Percentiles rank a stretch among this genome's conserved stretches.
Conservation (phyloP, 2,888 invertebrate species). For the Cryptus armator region DNA sequence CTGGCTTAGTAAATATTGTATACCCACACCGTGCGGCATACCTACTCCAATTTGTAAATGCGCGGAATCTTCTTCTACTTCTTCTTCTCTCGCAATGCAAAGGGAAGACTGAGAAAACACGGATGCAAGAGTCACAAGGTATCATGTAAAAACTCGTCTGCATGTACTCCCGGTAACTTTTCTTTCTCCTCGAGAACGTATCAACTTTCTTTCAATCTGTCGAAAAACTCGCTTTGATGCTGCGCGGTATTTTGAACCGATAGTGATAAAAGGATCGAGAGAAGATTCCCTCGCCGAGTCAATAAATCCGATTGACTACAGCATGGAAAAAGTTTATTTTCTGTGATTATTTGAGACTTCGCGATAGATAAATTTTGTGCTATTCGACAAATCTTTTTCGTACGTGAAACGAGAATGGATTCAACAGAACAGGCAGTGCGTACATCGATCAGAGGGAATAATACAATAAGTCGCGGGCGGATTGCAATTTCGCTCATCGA, state of each 20-base stretch:
- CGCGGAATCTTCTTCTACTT: constrained; percentile 12
- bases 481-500: neutral
- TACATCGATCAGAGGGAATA: too few species aligned
- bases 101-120: constrained; percentile 8
- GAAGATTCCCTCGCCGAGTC: neutral
- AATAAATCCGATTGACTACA: neutral
- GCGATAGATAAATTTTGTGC: neutral
- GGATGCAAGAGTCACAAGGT: constrained; percentile 3
- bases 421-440: too few species aligned
- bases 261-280: constrained; percentile 33
- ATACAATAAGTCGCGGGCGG: neutral
- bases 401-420: too few species aligned
- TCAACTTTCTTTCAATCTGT: constrained; percentile 2
- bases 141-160: constrained; percentile 9
- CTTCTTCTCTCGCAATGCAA: neutral
- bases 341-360: neutral
- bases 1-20: constrained; percentile 49
- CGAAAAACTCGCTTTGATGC: constrained; percentile 21
- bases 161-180: neutral
- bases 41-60: constrained; percentile 47
- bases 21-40: constrained; percentile 1
- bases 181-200: neutral
- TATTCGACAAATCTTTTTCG: too few species aligned
- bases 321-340: neutral
- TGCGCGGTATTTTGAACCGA: neutral